Base-by-base conservation (phyloP, 2,797 vertebrate genomes). In the Jordanella pulchra region DNA sequence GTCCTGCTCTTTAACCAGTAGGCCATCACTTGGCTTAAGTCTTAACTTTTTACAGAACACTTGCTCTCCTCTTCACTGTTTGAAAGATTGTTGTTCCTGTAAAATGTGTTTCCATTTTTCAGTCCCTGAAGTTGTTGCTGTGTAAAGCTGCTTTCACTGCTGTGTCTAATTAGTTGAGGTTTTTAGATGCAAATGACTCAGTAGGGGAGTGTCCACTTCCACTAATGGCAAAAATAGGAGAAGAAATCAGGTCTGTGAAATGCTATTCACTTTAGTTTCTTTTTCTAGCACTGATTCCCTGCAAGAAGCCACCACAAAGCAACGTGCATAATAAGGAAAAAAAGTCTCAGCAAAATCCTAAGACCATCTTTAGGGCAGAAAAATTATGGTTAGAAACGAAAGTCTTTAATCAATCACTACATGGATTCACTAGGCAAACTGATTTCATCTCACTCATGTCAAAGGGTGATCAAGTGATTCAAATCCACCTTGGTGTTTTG, bases 91-190 rank as follows among this genome's bases (percentile, higher is more conserved):
- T 5, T 61, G 30, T 30, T 30, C 17, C 17, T 30, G 15, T 45
- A 9, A 45, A 13, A 44, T 27, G n/a, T 48, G 14, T 48, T 30
- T 48, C 27, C 10, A 27, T 28, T 45, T 65, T 13, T 47, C 44
- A 50, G 30, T 66, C 11, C 4, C 18, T 21, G 48, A 67, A 67
- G 32, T 35, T n/a, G 27, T 15, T 23, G 28, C 45, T 51, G 18
- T n/a, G 28, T 15, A n/a, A 21, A 51, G 28, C 21, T 35, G 65
- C 47, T 39, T 35, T 67, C 28, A 67, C 30, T 67, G 45, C 18
- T 30, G 47, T 66, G 45, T 50, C 65, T 66, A 67, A 50, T 67
- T 67, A 67, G 28, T 35, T 51, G 65, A 13, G 65, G 15, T 35
- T 67, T 35, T 67, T 21, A 30, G 5, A 51, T 67, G 65, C 48